A percentile compares a stretch with the other conserved stretches of the same genome.
phyloP scores from a whole-genome alignment of 2,888 invertebrate species.

The Mimumesa dahlbomi region DNA sequence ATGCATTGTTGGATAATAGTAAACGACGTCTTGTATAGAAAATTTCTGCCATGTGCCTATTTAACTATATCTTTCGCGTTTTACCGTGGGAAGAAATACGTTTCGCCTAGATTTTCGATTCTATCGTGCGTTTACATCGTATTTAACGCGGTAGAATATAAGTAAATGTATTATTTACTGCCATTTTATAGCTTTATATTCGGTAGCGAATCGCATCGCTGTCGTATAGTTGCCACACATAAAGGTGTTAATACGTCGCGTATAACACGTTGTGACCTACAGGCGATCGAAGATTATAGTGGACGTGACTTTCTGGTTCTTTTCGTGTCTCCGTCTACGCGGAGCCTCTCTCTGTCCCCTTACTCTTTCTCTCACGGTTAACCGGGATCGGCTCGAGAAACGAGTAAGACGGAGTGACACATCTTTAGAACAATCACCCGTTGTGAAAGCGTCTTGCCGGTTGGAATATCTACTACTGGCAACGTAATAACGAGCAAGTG shows the following conservation, averaged over 20 bases:
- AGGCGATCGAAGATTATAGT: slow-evolving; percentile 63
- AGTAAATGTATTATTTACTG: slow-evolving; percentile 10
- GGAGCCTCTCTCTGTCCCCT: slow-evolving; percentile 3
- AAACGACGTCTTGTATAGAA: too few relatives aligned
- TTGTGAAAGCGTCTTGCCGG: slow-evolving; percentile 68
- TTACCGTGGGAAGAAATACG: too few relatives aligned
- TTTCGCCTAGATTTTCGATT: too few relatives aligned
- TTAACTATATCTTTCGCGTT: too few relatives aligned
- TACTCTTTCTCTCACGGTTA: slow-evolving; percentile 42
- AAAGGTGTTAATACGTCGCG: slow-evolving; percentile 49
- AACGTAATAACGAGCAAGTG: slow-evolving; percentile 50
- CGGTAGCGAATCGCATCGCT: slow-evolving; percentile 9
- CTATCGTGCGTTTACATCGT: too few relatives aligned
- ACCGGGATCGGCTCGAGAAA: slow-evolving; percentile 39
- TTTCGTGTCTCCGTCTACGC: slow-evolving; percentile 34
- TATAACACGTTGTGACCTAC: slow-evolving; percentile 54
- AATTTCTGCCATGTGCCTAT: too few relatives aligned
- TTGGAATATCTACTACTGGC: slow-evolving; percentile 50
- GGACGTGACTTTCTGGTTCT: slow-evolving; percentile 68
- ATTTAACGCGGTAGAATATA: slow-evolving; percentile 9
- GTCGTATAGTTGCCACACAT: slow-evolving; percentile 21
- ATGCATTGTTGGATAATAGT: slow-evolving; percentile 12
- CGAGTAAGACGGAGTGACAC: slow-evolving; percentile 62
- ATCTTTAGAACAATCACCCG: slow-evolving; percentile 70
- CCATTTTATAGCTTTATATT: slow-evolving; percentile 16